Evolutionary conservation across 2,797 vertebrate genomes (phyloP).

Genomic region (Sebastes iracundus): DNA sequence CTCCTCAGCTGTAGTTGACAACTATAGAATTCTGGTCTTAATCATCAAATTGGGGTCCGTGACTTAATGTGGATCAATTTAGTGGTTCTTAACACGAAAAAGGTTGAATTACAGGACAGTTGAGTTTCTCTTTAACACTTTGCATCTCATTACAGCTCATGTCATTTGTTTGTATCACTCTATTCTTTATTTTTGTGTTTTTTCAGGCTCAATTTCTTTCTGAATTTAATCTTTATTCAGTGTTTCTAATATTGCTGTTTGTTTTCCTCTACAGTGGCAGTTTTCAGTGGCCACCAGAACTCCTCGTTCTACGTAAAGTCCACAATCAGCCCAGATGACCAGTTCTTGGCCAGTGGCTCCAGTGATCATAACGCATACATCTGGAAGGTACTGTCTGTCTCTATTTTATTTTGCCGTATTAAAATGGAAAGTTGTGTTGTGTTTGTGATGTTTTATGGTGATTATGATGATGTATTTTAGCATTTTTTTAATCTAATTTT

Average conservation of each 20-base stretch:
- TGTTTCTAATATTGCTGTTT: neutral
- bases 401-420: neutral
- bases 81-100: too few relatives aligned
- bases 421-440: neutral
- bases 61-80: too few relatives aligned
- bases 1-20: too few relatives aligned
- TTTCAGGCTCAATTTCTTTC: neutral
- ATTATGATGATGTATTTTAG: neutral
- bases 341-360: constrained; percentile 95
- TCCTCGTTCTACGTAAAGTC: constrained; percentile 96
- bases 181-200: neutral
- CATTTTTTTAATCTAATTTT: neutral
- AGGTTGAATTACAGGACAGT: too few relatives aligned
- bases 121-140: neutral
- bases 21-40: too few relatives aligned
- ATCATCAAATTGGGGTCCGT: too few relatives aligned
- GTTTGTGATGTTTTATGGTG: neutral
- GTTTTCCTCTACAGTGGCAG: constrained; percentile 80
- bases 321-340: constrained; percentile 92
- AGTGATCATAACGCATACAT: constrained; percentile 91
- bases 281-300: constrained; percentile 94
- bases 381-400: constrained; percentile 88
- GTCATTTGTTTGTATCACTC: neutral
- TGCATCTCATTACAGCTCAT: neutral
- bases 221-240: neutral